phyloP scores from a whole-genome alignment of 2,113 vertebrate species.

The Tor tambroides region DNA sequence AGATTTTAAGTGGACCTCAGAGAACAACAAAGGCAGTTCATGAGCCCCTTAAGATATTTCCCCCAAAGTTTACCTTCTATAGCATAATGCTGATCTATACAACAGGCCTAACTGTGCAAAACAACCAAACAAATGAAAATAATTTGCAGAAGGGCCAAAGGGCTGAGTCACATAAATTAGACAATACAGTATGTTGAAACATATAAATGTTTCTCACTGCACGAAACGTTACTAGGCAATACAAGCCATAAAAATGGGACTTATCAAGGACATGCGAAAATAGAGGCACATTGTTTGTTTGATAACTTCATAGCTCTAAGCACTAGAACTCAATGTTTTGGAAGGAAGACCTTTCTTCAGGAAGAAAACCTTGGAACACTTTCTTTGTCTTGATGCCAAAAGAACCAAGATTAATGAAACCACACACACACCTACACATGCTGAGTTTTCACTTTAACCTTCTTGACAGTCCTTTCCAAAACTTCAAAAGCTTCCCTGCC shows the following conservation, averaged over 20 bases:
- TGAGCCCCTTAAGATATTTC: no score
- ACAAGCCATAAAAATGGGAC: neutral
- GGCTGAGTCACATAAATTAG: neutral
- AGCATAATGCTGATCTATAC: neutral
- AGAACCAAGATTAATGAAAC: constrained; percentile 13
- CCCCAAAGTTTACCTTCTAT: neutral
- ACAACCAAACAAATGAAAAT: neutral
- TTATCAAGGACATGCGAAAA: neutral
- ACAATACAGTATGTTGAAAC: neutral
- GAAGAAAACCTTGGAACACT: neutral
- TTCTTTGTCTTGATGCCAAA: neutral
- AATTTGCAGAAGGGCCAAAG: neutral
- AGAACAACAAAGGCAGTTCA: no score
- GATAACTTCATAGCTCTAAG: constrained; percentile 1
- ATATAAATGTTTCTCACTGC: neutral
- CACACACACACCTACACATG: neutral
- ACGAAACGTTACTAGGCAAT: neutral
- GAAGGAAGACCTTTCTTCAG: neutral
- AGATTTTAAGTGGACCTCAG: no score
- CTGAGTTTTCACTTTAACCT: neutral
- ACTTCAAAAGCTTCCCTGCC: neutral
- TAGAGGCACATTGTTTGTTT: neutral
- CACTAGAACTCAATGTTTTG: neutral
- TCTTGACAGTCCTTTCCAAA: neutral
- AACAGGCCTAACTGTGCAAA: neutral